These are phyloP conservation scores for Nemurella pictetii DNA, from an alignment of 2,888 invertebrate genomes.

Conservation along the genomic window DNA sequence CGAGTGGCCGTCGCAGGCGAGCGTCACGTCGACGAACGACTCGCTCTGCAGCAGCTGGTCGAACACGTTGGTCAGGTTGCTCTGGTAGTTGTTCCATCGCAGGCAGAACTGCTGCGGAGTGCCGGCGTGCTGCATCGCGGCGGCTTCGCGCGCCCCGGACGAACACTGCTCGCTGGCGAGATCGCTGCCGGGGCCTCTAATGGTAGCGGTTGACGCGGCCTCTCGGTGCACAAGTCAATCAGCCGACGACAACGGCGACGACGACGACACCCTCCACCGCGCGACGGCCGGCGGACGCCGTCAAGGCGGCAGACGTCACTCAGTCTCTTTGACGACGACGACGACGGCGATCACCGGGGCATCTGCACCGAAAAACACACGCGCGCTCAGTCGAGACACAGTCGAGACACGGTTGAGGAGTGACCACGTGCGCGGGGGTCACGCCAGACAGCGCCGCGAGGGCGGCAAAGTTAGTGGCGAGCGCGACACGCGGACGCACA, in stretches of 20 bases:
- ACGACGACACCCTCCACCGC: slow-evolving; percentile 16
- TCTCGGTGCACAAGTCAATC: not conserved
- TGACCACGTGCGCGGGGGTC: too few relatives aligned
- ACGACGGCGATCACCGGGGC: too few relatives aligned
- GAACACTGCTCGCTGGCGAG: slow-evolving; percentile 16
- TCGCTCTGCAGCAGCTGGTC: slow-evolving; percentile 87
- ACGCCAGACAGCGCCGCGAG: too few relatives aligned
- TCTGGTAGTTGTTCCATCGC: slow-evolving; percentile 92
- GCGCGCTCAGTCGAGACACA: too few relatives aligned
- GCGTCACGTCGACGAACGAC: slow-evolving; percentile 88
- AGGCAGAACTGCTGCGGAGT: slow-evolving; percentile 84
- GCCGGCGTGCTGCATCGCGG: slow-evolving; percentile 43
- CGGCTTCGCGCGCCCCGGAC: slow-evolving; percentile 11
- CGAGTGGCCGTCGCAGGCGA: slow-evolving; percentile 88
- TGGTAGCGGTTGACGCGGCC: slow-evolving; percentile 16
- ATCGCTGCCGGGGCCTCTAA: not conserved
- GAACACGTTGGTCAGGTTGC: slow-evolving; percentile 84
- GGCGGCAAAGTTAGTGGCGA: too few relatives aligned
- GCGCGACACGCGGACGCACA: not conserved
- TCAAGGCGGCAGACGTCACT: not conserved
- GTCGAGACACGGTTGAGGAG: too few relatives aligned
- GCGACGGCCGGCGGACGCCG: slow-evolving; percentile 24
- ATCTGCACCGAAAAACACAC: too few relatives aligned
- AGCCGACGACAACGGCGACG: slow-evolving; percentile 25
- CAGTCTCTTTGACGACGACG: not conserved